Evolutionary conservation across 2,113 vertebrate species (phyloP).

Genomic region (Bambusicola thoracicus): DNA sequence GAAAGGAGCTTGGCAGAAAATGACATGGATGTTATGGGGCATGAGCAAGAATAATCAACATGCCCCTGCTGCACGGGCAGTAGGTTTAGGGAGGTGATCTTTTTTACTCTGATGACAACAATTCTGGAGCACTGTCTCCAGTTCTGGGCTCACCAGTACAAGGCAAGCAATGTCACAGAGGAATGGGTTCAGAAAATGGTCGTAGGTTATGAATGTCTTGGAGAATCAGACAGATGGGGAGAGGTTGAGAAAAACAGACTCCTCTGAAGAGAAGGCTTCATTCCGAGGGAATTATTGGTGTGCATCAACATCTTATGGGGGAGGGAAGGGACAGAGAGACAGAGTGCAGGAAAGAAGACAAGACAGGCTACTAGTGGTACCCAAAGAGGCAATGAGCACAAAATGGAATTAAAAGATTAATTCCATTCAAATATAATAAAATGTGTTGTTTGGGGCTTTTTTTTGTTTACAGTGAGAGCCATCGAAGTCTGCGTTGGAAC

Average conservation of each 20-base stretch:
- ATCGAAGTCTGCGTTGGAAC: background rate
- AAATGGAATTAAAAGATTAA: background rate
- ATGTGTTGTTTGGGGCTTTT: background rate
- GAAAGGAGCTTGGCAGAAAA: background rate
- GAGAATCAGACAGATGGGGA: background rate
- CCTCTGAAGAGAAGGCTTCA: background rate
- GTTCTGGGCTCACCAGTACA: background rate
- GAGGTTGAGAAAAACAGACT: background rate
- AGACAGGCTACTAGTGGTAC: fast-evolving
- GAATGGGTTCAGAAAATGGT: background rate
- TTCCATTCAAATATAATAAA: background rate
- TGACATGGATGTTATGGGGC: background rate
- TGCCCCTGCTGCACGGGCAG: fast-evolving
- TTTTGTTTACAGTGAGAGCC: background rate
- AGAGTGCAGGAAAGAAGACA: background rate
- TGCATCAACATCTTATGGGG: background rate
- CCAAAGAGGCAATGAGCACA: background rate
- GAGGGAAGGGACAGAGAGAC: background rate
- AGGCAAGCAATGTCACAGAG: background rate
- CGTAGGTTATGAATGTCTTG: background rate
- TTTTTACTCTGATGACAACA: background rate
- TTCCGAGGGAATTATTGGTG: background rate
- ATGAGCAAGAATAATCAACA: background rate
- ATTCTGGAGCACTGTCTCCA: background rate
- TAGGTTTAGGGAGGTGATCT: background rate